Evolutionary conservation across 2,113 vertebrate genomes (phyloP).

Genomic region (Circaetus cinerascens): DNA sequence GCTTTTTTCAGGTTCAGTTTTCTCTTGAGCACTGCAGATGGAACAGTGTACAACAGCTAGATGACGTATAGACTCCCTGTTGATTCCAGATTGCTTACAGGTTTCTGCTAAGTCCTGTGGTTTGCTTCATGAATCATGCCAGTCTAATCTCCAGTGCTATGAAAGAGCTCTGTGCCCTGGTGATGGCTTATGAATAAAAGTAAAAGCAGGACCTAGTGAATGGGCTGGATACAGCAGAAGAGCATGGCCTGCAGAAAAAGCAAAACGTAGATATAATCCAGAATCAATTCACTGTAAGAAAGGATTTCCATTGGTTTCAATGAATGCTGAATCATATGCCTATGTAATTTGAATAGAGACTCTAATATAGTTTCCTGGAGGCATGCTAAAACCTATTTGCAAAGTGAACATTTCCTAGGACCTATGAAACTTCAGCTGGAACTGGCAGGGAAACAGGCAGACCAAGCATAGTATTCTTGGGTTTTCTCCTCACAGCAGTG

Average conservation of each 20-base stretch:
- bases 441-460: background rate
- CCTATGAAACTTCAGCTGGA: background rate
- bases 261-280: background rate
- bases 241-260: background rate
- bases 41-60: background rate
- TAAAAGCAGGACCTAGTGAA: background rate
- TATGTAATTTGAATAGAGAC: background rate
- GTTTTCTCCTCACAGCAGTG: background rate
- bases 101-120: background rate
- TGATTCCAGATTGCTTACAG: slow-evolving; percentile 5
- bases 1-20: background rate
- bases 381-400: background rate
- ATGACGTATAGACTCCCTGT: background rate
- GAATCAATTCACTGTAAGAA: background rate
- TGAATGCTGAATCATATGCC: background rate
- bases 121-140: background rate
- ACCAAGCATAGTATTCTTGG: background rate
- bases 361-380: background rate
- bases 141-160: background rate
- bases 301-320: background rate
- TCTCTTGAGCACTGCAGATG: background rate
- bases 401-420: background rate
- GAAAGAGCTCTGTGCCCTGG: background rate
- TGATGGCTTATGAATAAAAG: background rate
- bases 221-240: background rate